These are phyloP conservation scores for Thysanoteuthis rhombus DNA, from an alignment of 2,888 invertebrate species.

Conservation along the genomic window DNA sequence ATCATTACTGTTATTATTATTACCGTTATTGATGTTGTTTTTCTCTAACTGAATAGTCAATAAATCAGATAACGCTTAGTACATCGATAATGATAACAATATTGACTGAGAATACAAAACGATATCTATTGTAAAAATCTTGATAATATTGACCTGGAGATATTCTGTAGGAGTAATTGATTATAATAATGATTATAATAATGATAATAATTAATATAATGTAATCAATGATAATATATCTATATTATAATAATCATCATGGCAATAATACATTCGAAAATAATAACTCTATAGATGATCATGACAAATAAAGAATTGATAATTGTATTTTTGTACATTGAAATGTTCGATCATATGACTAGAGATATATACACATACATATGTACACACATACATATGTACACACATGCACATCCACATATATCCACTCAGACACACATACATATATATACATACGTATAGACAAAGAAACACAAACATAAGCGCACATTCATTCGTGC, in stretches of 20 bases:
- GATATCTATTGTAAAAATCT: not conserved
- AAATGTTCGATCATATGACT: not conserved
- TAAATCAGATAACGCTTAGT: not conserved
- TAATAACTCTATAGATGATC: not conserved
- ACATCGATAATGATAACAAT: not conserved
- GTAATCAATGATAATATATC: not conserved
- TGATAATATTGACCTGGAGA: not conserved
- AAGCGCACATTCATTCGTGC: slow-evolving; percentile 12
- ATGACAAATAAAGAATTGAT: not conserved
- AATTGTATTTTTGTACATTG: slow-evolving; percentile 1
- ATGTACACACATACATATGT: not conserved
- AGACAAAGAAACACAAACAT: not conserved
- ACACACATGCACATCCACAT: slow-evolving; percentile 13
- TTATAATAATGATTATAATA: not conserved
- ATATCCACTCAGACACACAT: not conserved
- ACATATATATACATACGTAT: not conserved
- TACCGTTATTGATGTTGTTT: not conserved
- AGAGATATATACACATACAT: slow-evolving; percentile 15
- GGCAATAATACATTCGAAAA: not conserved
- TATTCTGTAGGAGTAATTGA: not conserved
- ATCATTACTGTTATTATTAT: no score
- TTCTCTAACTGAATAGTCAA: not conserved
- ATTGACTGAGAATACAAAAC: not conserved
- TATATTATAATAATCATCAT: not conserved
- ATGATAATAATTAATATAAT: not conserved